These are phyloP conservation scores for Amblyteles armatorius DNA, from an alignment of 2,888 invertebrate genomes.

Conservation along the genomic window DNA sequence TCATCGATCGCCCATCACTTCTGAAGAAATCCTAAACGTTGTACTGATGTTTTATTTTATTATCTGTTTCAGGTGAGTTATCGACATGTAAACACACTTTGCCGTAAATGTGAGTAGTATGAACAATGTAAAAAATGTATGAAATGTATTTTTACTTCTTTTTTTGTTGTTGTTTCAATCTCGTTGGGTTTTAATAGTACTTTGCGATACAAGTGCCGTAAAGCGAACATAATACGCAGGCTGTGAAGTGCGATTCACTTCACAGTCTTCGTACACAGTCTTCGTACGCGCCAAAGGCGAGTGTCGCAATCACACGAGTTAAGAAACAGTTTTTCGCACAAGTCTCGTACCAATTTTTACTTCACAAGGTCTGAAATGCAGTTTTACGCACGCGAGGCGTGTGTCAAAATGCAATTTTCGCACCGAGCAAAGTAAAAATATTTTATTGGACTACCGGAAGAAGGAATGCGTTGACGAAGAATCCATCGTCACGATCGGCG, in stretches of 20 bases:
- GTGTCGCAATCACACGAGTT: too few species aligned
- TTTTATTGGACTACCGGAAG: not conserved
- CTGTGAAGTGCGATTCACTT: too few species aligned
- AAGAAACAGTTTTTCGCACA: too few species aligned
- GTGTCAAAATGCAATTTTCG: too few species aligned
- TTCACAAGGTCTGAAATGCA: too few species aligned
- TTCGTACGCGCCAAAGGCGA: too few species aligned
- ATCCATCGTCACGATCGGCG: not conserved
- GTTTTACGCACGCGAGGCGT: too few species aligned
- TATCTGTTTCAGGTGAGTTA: constrained; percentile 67
- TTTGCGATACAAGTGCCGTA: too few species aligned
- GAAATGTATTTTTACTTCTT: not conserved
- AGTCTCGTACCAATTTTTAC: too few species aligned
- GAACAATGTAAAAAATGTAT: not conserved
- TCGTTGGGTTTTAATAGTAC: not conserved
- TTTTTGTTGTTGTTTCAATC: not conserved
- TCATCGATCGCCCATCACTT: not conserved
- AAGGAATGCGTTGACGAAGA: constrained; percentile 1
- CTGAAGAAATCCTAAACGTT: constrained; percentile 5
- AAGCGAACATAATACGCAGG: too few species aligned
- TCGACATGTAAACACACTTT: constrained; percentile 37
- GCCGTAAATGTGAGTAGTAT: constrained; percentile 63
- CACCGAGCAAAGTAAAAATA: not conserved
- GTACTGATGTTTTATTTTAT: constrained; percentile 43
- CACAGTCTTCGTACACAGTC: too few species aligned